Conservation (phyloP, 1,140 invertebrate genomes). For the Drosophila parvula region DNA sequence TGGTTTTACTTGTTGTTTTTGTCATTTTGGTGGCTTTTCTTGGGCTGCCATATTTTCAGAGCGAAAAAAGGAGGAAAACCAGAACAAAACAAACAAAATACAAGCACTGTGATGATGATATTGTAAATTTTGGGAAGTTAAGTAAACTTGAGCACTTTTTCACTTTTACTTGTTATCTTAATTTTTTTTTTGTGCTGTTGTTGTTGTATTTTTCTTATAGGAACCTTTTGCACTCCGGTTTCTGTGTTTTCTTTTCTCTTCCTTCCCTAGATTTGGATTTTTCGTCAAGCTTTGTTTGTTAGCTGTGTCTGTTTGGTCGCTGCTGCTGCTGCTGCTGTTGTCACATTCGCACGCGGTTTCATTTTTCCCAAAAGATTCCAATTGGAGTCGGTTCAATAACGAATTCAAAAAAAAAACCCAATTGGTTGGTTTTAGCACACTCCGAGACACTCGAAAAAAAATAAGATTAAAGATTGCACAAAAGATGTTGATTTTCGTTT, state of each 20-base stretch:
- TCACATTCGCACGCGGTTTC: constrained; percentile 34
- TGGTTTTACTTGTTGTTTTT: constrained; percentile 30
- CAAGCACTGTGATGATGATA: background rate
- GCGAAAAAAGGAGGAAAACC: constrained; percentile 11
- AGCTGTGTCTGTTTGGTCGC: constrained; percentile 30
- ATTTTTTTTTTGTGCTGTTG: background rate
- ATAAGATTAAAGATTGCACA: constrained; percentile 25
- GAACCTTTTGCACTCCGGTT: constrained; percentile 43
- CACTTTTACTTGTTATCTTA: constrained; percentile 6
- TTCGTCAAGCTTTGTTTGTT: constrained; percentile 32
- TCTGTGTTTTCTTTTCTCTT: background rate
- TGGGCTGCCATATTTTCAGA: constrained; percentile 15
- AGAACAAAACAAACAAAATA: constrained; percentile 19
- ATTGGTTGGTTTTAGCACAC: constrained; percentile 42
- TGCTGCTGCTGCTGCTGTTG: constrained; percentile 20
- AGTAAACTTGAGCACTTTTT: constrained; percentile 28
- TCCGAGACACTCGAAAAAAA: constrained; percentile 53
- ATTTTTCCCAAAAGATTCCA: constrained; percentile 39
- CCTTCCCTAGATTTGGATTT: background rate
- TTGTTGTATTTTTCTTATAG: constrained; percentile 25
- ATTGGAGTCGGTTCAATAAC: constrained; percentile 24
- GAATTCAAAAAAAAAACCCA: constrained; percentile 22
- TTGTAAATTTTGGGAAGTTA: constrained; percentile 3
- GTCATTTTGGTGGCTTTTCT: constrained; percentile 33
- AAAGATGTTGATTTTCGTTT: constrained; percentile 6